Conservation (phyloP, 2,113 vertebrate genomes). For the Phaethornis superciliosus region DNA sequence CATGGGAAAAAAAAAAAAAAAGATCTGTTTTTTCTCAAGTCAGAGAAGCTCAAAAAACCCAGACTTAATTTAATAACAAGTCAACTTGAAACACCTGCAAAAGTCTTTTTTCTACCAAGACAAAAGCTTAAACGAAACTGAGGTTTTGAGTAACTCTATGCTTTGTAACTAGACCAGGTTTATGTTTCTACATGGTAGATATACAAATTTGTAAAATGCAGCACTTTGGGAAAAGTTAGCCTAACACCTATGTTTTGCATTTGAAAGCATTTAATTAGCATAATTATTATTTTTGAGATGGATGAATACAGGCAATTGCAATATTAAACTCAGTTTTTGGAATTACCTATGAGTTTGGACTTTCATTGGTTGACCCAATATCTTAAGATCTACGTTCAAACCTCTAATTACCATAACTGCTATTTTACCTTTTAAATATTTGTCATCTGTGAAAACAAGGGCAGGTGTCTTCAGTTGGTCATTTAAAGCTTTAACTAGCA, state of each 20-base stretch:
- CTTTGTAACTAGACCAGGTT: not conserved
- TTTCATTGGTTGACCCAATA: not conserved
- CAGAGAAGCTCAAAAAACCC: not conserved
- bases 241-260: not conserved
- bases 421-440: not conserved
- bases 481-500: not conserved
- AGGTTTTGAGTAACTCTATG: not conserved
- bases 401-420: not conserved
- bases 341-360: not conserved
- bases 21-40: not conserved
- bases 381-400: not conserved
- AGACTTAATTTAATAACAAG: conserved; percentile 1
- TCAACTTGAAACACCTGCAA: not conserved
- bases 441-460: not conserved
- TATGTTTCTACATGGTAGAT: not conserved
- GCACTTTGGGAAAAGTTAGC: not conserved
- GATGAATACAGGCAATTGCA: not conserved
- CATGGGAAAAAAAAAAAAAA: not conserved
- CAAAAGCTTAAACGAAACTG: not conserved
- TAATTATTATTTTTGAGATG: not conserved
- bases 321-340: not conserved
- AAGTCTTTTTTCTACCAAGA: not conserved
- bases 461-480: not conserved
- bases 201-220: not conserved
- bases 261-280: not conserved